A percentile compares a stretch with the other conserved stretches of the same genome.
Conservation (phyloP, 2,888 invertebrate species). For the Apamea epomidion region DNA sequence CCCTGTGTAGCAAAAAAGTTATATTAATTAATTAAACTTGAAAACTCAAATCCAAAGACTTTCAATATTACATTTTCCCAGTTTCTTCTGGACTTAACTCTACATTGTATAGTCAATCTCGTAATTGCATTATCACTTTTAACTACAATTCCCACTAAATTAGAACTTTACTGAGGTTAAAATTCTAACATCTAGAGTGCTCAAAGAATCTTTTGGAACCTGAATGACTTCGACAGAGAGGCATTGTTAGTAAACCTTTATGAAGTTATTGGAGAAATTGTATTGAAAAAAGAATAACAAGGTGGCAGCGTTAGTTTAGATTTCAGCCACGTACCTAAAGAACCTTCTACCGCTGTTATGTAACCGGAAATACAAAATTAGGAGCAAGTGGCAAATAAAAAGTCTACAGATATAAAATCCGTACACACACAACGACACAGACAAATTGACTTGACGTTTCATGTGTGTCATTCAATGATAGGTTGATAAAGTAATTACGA, state of each 20-base stretch:
- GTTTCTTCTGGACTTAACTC: background rate
- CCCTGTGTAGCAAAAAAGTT: constrained; percentile 30
- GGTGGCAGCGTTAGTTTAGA: background rate
- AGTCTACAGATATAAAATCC: no score
- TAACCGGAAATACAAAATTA: no score
- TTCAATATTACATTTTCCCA: constrained; percentile 2
- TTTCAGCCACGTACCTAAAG: background rate
- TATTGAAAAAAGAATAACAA: background rate
- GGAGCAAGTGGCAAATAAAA: no score
- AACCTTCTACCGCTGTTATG: background rate
- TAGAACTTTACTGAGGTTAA: no score
- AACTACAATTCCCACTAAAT: background rate
- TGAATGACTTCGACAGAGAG: background rate
- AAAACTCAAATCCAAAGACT: constrained; percentile 6
- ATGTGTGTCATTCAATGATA: no score
- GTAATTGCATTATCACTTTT: background rate
- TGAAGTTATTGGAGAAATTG: no score
- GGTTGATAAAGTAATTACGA: no score
- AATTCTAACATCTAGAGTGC: no score
- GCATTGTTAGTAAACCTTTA: no score
- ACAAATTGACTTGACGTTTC: no score
- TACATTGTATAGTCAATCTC: no score
- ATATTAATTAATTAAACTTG: constrained; percentile 36
- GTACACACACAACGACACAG: no score
- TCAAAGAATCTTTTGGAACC: background rate